Evolutionary conservation across 2,888 invertebrate species (phyloP), one percentile per base, ranked within the genome.

Genomic region (Zygothrica quintamaculata): DNA sequence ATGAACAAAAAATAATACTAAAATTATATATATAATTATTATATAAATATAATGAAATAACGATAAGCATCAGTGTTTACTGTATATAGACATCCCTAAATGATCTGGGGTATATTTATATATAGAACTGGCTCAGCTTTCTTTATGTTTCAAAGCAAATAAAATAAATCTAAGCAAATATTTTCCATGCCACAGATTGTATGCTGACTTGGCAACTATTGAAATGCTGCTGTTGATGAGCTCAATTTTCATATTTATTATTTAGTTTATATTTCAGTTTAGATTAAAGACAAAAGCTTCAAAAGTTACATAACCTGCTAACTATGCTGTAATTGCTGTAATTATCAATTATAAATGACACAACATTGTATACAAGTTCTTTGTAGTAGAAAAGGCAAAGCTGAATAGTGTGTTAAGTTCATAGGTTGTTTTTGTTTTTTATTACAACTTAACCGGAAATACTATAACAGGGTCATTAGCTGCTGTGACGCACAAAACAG

Each of bases 181-280:
- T n/a, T n/a, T n/a, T n/a, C n/a, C n/a, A n/a, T n/a, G n/a, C n/a
- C n/a, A n/a, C n/a, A n/a, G n/a, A n/a, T n/a, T n/a, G n/a, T n/a
- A n/a, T 25, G 8, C 16, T 61, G 53, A 51, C 44, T 9, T 7
- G 46, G 57, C 47, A 36, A 15, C 33, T 51, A n/a, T 18, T 8
- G 39, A 52, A 51, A n/a, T n/a, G n/a, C n/a, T n/a, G n/a, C n/a
- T 43, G 12, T 22, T 29, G 48, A 68, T 62, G 52, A 74, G 48
- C 48, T 61, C 52, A 71, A 29, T 47, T 44, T 42, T 7, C n/a
- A 47, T 16, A 16, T n/a, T n/a, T n/a, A n/a, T n/a, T n/a, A n/a
- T n/a, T n/a, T n/a, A n/a, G n/a, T n/a, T n/a, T n/a, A n/a, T n/a
- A n/a, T n/a, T n/a, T 16, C 5, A 3, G 11, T 9, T 29, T 18